Percentiles rank a stretch among this genome's conserved stretches.
Conservation (phyloP, 2,113 vertebrate species). For the Rana temporaria region DNA sequence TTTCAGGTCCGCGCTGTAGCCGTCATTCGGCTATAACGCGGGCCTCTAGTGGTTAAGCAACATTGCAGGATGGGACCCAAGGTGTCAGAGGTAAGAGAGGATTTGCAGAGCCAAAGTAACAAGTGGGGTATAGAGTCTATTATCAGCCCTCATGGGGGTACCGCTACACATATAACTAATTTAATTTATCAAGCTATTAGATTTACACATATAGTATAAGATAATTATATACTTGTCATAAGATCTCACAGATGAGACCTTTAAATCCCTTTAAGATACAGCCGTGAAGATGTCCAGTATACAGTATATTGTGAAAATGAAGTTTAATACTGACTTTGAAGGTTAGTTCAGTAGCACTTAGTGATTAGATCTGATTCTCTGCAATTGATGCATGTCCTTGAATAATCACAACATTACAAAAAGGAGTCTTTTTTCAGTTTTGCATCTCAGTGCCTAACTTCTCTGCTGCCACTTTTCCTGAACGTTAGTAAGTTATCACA, state of each 20-base stretch:
- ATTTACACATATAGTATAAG: not conserved
- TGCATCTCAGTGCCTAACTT: not conserved
- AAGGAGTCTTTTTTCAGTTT: not conserved
- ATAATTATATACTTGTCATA: not conserved
- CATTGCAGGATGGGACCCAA: no score
- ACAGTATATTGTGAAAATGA: constrained; percentile 9
- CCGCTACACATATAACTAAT: no score
- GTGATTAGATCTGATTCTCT: constrained; percentile 16
- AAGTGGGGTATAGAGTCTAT: no score
- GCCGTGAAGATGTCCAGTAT: not conserved
- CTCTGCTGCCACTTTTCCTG: constrained; percentile 4
- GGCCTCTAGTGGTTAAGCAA: no score
- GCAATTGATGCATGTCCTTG: constrained; percentile 12
- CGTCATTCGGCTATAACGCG: no score
- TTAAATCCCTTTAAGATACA: not conserved
- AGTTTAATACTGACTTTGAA: constrained; percentile 9
- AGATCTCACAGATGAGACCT: not conserved
- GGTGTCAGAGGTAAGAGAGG: no score
- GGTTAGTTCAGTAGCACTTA: constrained; percentile 4
- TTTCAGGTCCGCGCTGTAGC: no score
- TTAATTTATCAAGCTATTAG: no score
- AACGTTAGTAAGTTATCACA: constrained; percentile 16
- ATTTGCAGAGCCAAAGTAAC: no score
- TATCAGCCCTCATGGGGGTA: no score
- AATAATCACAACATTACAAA: constrained; percentile 6